Percentiles rank a stretch among this genome's conserved stretches.
Conservation (phyloP, 2,888 invertebrate species). For the Matsumyia berberina region DNA sequence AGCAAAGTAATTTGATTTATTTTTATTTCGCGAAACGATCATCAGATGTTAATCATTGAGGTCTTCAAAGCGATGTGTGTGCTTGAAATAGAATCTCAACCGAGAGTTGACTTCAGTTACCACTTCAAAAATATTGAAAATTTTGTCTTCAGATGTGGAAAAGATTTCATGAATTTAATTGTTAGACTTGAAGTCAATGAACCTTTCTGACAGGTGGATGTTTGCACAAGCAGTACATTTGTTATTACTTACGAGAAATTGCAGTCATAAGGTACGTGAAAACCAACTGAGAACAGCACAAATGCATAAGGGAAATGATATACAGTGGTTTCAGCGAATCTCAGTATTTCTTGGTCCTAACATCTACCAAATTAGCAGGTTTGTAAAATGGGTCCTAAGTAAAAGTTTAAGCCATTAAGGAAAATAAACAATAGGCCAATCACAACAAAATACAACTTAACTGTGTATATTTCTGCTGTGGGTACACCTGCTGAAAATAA, state of each 20-base stretch:
- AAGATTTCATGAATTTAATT: conserved; percentile 37
- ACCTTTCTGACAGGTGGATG: conserved; percentile 3
- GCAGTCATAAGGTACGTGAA: not conserved
- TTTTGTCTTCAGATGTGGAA: conserved; percentile 30
- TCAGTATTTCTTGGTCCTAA: too few relatives aligned
- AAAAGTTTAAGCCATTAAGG: too few relatives aligned
- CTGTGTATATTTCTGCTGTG: too few relatives aligned
- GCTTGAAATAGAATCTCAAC: conserved; percentile 12
- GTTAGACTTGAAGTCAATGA: conserved; percentile 21
- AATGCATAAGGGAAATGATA: too few relatives aligned
- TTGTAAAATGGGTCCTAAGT: too few relatives aligned
- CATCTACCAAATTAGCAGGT: too few relatives aligned
- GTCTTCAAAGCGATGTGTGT: conserved; percentile 13
- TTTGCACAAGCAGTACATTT: conserved; percentile 2
- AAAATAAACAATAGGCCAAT: too few relatives aligned
- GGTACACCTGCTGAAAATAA: too few relatives aligned
- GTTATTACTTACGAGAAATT: conserved; percentile 18
- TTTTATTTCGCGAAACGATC: conserved; percentile 31
- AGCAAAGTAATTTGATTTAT: conserved; percentile 19
- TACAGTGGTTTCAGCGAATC: too few relatives aligned
- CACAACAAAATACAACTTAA: too few relatives aligned
- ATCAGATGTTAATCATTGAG: conserved; percentile 27
- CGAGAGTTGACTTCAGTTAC: not conserved
- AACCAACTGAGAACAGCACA: too few relatives aligned
- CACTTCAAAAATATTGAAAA: conserved; percentile 12